phyloP scores from a whole-genome alignment of 2,113 vertebrate genomes.

The Petrocephalus zakoni region DNA sequence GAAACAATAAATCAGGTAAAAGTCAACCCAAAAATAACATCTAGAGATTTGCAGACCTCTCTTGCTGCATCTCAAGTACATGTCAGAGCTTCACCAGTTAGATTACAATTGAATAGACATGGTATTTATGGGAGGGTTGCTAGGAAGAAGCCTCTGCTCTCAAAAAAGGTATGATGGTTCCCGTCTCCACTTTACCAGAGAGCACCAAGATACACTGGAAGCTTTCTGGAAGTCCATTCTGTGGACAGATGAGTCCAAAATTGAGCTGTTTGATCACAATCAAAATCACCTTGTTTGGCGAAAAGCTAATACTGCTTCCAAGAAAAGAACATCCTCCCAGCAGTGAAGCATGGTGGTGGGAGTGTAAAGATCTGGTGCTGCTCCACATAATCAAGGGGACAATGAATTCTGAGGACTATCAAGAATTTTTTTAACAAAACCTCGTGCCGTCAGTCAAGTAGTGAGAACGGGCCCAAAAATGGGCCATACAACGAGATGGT shows the following conservation, averaged over 20 bases:
- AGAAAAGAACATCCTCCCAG: constrained; percentile 6
- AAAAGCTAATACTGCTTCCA: not conserved
- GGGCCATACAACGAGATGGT: not conserved
- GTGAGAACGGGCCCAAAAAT: constrained; percentile 13
- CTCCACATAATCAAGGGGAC: constrained; percentile 12
- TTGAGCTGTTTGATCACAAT: not conserved
- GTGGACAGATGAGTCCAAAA: constrained; percentile 9
- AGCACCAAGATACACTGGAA: not conserved
- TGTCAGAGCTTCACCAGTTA: not conserved
- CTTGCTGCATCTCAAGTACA: not conserved
- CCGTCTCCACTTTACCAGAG: constrained; percentile 1
- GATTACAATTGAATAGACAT: not conserved
- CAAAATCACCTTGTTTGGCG: not conserved
- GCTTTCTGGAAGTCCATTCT: constrained; percentile 11
- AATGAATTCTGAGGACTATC: constrained; percentile 10
- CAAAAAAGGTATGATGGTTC: not conserved
- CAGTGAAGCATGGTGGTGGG: constrained; percentile 1
- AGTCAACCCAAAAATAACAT: not conserved
- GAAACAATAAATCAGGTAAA: not conserved
- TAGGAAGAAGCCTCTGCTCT: not conserved
- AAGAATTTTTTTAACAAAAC: constrained; percentile 16
- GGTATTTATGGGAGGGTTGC: constrained; percentile 12
- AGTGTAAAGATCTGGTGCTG: not conserved
- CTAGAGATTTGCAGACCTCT: not conserved
- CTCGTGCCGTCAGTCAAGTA: not conserved